These are phyloP conservation scores for Leptopilina syphax DNA, from an alignment of 2,888 invertebrate species.

Conservation along the genomic window DNA sequence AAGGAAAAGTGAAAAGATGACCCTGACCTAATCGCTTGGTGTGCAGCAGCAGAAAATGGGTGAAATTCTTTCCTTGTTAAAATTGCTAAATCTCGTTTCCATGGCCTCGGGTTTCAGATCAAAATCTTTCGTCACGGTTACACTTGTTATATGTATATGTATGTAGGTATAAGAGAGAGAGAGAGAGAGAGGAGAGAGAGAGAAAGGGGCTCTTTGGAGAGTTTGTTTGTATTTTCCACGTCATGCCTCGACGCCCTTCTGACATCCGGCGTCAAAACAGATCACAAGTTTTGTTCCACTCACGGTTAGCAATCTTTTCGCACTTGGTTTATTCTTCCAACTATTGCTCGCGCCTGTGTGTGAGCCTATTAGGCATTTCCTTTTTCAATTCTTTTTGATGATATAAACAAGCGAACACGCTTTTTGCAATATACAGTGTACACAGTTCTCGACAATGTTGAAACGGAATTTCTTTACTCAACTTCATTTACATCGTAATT, in stretches of 20 bases:
- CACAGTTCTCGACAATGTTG: neutral
- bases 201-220: neutral
- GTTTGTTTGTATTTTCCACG: conserved; percentile 56
- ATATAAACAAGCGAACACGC: too few species aligned
- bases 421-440: neutral
- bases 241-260: conserved; percentile 59
- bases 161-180: too few species aligned
- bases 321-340: conserved; percentile 19
- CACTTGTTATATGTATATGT: neutral
- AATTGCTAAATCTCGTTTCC: conserved; percentile 69
- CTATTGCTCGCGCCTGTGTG: neutral
- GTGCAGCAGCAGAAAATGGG: neutral
- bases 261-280: conserved; percentile 62
- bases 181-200: neutral
- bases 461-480: neutral
- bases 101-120: conserved; percentile 45
- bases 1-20: conserved; percentile 55
- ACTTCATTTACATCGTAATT: conserved; percentile 8
- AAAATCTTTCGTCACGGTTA: conserved; percentile 23
- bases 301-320: conserved; percentile 35
- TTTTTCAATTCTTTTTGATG: conserved; percentile 5
- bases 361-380: conserved; percentile 12
- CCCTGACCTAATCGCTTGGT: conserved; percentile 60
- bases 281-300: conserved; percentile 44
- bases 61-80: conserved; percentile 40